Conservation (phyloP, 2,113 vertebrate species). For the Taxidea taxus region DNA sequence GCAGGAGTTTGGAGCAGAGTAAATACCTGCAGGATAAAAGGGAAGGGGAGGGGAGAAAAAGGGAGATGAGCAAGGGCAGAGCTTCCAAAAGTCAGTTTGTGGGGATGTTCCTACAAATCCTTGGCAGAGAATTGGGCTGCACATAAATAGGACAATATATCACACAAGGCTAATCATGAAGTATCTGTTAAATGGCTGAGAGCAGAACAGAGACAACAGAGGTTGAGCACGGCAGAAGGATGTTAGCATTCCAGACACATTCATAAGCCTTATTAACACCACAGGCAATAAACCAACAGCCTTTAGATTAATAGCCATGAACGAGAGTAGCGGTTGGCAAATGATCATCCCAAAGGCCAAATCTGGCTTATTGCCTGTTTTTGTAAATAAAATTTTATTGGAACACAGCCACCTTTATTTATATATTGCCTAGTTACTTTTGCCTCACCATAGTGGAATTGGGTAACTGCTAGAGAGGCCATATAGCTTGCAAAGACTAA, state of each 20-base stretch:
- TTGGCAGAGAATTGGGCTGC: neutral
- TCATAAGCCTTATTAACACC: neutral
- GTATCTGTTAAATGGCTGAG: neutral
- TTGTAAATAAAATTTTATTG: neutral
- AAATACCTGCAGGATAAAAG: neutral
- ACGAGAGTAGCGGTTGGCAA: neutral
- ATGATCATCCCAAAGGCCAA: neutral
- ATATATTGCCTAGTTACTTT: neutral
- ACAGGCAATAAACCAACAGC: neutral
- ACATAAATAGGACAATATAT: neutral
- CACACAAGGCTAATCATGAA: neutral
- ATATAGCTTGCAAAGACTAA: neutral
- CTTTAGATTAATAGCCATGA: neutral
- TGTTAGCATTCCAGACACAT: neutral
- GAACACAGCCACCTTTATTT: too few relatives aligned
- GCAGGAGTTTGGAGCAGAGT: neutral
- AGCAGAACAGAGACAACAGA: neutral
- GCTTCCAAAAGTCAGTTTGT: neutral
- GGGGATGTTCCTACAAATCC: neutral
- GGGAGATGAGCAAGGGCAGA: neutral
- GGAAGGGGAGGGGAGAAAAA: neutral
- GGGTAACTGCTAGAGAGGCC: neutral
- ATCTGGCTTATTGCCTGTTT: neutral
- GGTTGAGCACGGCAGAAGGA: neutral
- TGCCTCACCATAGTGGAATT: neutral